A percentile compares a stretch with the other conserved stretches of the same genome.
Conservation (phyloP, 2,113 vertebrate genomes). For the Sander vitreus region DNA sequence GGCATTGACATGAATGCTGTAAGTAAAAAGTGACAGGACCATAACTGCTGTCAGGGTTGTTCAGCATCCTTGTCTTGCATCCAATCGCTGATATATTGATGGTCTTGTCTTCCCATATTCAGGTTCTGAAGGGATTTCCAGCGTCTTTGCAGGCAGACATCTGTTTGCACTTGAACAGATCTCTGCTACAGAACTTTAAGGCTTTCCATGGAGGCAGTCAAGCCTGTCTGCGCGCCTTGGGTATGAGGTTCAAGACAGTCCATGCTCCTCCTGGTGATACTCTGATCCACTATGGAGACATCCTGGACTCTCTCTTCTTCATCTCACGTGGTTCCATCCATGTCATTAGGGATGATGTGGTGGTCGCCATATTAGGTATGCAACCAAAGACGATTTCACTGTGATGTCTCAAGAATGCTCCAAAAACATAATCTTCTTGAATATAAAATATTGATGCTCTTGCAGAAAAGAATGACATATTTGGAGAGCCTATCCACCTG, state of each 20-base stretch:
- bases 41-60: background rate
- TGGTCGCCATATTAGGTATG: slow-evolving; percentile 92
- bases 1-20: slow-evolving; percentile 99
- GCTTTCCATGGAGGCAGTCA: slow-evolving; percentile 93
- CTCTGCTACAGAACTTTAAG: slow-evolving; percentile 93
- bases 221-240: slow-evolving; percentile 91
- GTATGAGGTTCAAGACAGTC: slow-evolving; percentile 93
- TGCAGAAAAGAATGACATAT: slow-evolving; percentile 94
- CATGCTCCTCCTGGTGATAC: slow-evolving; percentile 95
- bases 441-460: background rate
- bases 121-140: slow-evolving; percentile 97
- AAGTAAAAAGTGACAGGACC: slow-evolving; percentile 43
- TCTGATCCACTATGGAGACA: slow-evolving; percentile 93
- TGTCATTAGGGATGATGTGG: slow-evolving; percentile 91
- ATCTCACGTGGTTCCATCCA: slow-evolving; percentile 95
- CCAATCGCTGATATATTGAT: background rate
- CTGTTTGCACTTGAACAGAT: slow-evolving; percentile 95
- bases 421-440: background rate
- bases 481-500: slow-evolving; percentile 93
- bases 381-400: background rate
- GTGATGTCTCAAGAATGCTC: background rate
- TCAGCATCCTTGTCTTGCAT: background rate
- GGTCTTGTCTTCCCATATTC: slow-evolving; percentile 16
- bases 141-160: slow-evolving; percentile 97
- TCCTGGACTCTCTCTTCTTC: slow-evolving; percentile 94